These are phyloP conservation scores for Teleiodes luculella DNA, from an alignment of 2,888 invertebrate genomes.

Conservation along the genomic window DNA sequence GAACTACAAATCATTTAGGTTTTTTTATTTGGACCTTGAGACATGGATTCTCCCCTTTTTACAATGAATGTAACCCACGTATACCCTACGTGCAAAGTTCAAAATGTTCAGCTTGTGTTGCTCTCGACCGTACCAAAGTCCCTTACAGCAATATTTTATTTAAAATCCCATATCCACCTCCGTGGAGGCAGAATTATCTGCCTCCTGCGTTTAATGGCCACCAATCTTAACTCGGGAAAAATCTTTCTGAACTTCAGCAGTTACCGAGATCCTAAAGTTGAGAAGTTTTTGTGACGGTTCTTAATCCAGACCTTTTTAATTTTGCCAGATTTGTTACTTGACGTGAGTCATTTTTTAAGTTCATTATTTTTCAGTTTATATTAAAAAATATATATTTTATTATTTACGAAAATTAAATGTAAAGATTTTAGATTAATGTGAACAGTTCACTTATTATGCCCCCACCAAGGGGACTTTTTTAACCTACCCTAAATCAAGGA, in stretches of 20 bases:
- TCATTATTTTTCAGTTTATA: neutral
- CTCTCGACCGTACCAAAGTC: too few relatives aligned
- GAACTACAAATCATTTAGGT: too few relatives aligned
- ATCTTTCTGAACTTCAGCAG: conserved; percentile 49
- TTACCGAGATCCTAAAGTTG: conserved; percentile 36
- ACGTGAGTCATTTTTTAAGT: conserved; percentile 3
- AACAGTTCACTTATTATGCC: too few relatives aligned
- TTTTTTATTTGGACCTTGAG: too few relatives aligned
- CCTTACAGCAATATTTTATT: conserved; percentile 48
- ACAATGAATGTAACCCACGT: too few relatives aligned
- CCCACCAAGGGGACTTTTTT: too few relatives aligned
- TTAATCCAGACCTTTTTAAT: conserved; percentile 35
- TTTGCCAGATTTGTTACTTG: conserved; percentile 9
- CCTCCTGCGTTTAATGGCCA: conserved; percentile 57
- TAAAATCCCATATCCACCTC: conserved; percentile 45
- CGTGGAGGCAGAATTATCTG: conserved; percentile 49
- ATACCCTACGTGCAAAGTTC: neutral
- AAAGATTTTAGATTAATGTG: too few relatives aligned
- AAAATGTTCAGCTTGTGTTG: too few relatives aligned
- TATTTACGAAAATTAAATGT: too few relatives aligned
- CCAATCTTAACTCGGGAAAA: conserved; percentile 63
- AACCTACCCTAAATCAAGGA: too few relatives aligned
- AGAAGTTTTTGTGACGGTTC: conserved; percentile 42
- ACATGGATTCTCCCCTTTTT: too few relatives aligned
- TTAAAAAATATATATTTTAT: too few relatives aligned